Percentiles rank a stretch among this genome's conserved stretches.
phyloP scores from a whole-genome alignment of 2,888 invertebrate genomes.

The Drosophila monieri region DNA sequence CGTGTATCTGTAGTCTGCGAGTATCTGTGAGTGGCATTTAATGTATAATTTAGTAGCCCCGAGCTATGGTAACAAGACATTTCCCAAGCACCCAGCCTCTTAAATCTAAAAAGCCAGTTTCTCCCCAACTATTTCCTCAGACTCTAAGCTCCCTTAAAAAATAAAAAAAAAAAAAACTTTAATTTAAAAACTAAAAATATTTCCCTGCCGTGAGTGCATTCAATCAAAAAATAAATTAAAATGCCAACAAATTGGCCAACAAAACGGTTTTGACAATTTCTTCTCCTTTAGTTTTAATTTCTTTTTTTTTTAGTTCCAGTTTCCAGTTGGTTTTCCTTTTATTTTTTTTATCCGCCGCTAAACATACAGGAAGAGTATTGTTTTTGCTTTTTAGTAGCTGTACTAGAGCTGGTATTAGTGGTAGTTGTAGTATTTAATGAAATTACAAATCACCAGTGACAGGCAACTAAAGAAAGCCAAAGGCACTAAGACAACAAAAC shows the following conservation, averaged over 20 bases:
- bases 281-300: background rate
- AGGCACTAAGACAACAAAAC: conserved; percentile 37
- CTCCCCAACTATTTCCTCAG: background rate
- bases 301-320: background rate
- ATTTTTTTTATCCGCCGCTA: conserved; percentile 5
- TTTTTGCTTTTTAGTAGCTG: background rate
- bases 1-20: background rate
- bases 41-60: conserved; percentile 11
- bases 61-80: conserved; percentile 5
- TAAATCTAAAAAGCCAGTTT: background rate
- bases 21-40: conserved; percentile 22
- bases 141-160: no score
- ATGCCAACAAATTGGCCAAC: conserved; percentile 27
- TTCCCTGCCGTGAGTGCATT: conserved; percentile 25
- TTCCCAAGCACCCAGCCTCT: background rate
- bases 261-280: conserved; percentile 35
- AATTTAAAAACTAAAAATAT: background rate
- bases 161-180: no score
- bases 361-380: conserved; percentile 39
- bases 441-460: conserved; percentile 62
- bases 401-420: background rate
- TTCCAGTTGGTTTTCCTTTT: background rate
- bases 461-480: conserved; percentile 32
- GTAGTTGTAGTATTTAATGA: conserved; percentile 32
- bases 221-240: conserved; percentile 4